phyloP scores from a whole-genome alignment of 2,113 vertebrate genomes.

The Halcyon senegalensis region DNA sequence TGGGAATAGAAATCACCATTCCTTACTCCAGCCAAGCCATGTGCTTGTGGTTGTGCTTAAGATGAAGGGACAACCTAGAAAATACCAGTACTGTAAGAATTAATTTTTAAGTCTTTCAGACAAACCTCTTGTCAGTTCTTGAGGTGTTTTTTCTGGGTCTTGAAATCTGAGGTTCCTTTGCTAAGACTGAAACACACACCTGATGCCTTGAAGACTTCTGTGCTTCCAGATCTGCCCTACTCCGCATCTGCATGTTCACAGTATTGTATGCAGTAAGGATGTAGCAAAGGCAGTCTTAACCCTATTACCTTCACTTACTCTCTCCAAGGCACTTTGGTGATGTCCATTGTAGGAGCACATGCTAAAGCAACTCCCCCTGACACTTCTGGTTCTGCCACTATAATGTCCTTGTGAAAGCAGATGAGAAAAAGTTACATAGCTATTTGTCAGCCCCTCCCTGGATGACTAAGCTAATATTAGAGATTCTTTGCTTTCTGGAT shows the following conservation, averaged over 20 bases:
- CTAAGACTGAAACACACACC: not conserved
- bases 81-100: not conserved
- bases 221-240: not conserved
- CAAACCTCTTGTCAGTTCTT: not conserved
- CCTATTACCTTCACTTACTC: not conserved
- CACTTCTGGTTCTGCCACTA: not conserved
- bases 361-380: not conserved
- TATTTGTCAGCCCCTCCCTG: not conserved
- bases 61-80: not conserved
- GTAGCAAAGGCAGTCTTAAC: not conserved
- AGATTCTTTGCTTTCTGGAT: not conserved
- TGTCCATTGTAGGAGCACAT: not conserved
- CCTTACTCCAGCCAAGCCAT: not conserved
- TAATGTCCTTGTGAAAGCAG: not conserved
- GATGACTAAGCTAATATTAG: not conserved
- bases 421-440: not conserved
- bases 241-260: not conserved
- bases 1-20: not conserved
- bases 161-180: not conserved
- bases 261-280: not conserved
- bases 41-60: not conserved
- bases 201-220: not conserved
- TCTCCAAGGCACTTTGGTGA: not conserved
- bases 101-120: not conserved
- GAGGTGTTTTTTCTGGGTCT: not conserved